Evolutionary conservation across 2,113 vertebrate genomes (phyloP), one percentile per base, ranked within the genome.

Genomic region (Brevimyrus niger): DNA sequence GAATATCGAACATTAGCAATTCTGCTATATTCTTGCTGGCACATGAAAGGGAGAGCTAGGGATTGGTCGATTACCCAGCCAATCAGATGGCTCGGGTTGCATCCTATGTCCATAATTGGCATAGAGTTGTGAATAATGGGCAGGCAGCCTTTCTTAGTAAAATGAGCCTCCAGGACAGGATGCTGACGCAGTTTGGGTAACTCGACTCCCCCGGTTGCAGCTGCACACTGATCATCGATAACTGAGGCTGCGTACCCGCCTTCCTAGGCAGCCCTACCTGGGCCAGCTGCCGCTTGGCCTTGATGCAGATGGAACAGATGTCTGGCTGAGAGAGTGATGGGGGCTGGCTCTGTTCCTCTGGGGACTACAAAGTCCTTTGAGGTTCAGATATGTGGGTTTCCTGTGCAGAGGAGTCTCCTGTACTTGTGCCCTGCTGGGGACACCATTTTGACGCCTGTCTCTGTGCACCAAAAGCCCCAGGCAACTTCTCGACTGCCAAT

Each of bases 381-480:
- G 69, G 69, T 38, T 76, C 31, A 38, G 69, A 10, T 38, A 35
- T 76, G 10, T 17, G 23, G 69, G 27, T 17, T 35, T 76, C 69
- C 73, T 80, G 31, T 42, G 35, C 69, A 38, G 31, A 38, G 13
- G 27, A 38, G 0, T 17, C 31, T 42, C 69, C 69, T 8, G 31
- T 42, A 35, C 10, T 27, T 31, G 55, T 58, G 61, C 61, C 3
- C 69, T 73, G 65, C 4, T 35, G 65, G 65, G 65, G 80, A 21
- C 80, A 7, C 17, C 44, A 13, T 31, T 19, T 53, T 11, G 13
- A 7, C 19, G 48, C 23, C 21, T 19, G 17, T 38, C 5, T 87
- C 85, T 53, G n/a, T 86, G 48, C 11, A 19, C 90, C 96, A 95
- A 86, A 95, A 92, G 21, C 92, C 92, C 31, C 92, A 89, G n/a